Evolutionary conservation across 2,113 vertebrate species (phyloP).

Genomic region (Rutilus rutilus): DNA sequence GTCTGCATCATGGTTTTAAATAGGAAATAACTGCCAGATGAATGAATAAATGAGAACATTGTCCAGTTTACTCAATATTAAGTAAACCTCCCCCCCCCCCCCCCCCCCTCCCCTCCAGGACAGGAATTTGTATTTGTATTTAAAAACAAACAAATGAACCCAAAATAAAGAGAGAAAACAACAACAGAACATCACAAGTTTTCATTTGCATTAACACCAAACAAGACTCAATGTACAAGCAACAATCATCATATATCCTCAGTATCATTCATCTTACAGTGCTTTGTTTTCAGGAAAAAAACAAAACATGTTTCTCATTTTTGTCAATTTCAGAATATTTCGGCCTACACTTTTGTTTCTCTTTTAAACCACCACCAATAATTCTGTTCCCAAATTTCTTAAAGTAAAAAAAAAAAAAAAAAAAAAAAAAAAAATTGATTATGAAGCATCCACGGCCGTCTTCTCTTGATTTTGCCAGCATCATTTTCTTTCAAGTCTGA

Average conservation of each 20-base stretch:
- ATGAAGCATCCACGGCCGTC: conserved; percentile 57
- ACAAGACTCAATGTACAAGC: conserved; percentile 29
- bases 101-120: no score
- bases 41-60: no score
- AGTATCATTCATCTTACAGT: conserved; percentile 41
- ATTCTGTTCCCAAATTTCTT: conserved; percentile 51
- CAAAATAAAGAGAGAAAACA: not conserved
- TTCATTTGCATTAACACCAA: conserved; percentile 22
- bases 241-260: conserved; percentile 28
- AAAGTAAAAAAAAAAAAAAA: conserved; percentile 28
- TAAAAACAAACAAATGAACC: not conserved
- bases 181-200: not conserved
- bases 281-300: conserved; percentile 52
- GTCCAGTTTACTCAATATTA: no score
- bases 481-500: conserved; percentile 76
- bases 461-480: conserved; percentile 37
- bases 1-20: no score
- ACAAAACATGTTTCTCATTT: conserved; percentile 54
- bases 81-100: no score
- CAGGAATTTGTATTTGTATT: not conserved
- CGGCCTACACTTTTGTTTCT: not conserved
- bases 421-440: conserved; percentile 49
- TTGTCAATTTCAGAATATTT: conserved; percentile 3
- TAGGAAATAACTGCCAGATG: no score
- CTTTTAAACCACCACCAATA: conserved; percentile 26